These are phyloP conservation scores for Corydoras sp. DNA, from an alignment of 2,113 vertebrate species.

Conservation along the genomic window DNA sequence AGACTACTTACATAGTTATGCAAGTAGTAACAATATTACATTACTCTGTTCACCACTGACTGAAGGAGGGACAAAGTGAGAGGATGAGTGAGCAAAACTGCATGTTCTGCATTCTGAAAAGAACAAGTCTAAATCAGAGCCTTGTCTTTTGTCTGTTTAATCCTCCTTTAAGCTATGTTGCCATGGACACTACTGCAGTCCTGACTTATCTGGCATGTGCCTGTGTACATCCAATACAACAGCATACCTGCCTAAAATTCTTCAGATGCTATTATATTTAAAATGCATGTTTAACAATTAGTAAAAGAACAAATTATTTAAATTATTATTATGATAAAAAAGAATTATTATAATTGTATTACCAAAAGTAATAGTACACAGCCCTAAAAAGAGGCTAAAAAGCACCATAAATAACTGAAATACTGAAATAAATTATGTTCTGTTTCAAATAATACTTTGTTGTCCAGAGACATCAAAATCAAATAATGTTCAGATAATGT, in stretches of 20 bases:
- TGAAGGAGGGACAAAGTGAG: neutral
- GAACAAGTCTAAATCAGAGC: slow-evolving; percentile 51
- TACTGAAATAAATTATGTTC: slow-evolving; percentile 6
- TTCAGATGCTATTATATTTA: neutral
- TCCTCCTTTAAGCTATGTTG: slow-evolving; percentile 53
- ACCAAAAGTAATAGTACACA: neutral
- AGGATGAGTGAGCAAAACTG: neutral
- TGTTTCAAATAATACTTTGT: neutral
- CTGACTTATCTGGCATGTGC: slow-evolving; percentile 25
- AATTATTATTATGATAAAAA: no score
- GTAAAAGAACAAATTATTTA: no score
- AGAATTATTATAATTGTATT: no score
- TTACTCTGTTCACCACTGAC: no score
- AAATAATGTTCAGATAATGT: no score
- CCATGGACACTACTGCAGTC: slow-evolving; percentile 41
- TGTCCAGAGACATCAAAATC: neutral
- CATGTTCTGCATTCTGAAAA: slow-evolving; percentile 24
- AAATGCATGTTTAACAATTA: no score
- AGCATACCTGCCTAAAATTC: slow-evolving; percentile 18
- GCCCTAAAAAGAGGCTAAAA: slow-evolving; percentile 10
- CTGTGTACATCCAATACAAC: slow-evolving; percentile 27
- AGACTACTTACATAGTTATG: slow-evolving; percentile 6
- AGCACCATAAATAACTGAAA: slow-evolving; percentile 24
- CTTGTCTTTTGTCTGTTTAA: slow-evolving; percentile 47
- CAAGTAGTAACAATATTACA: neutral